Percentiles rank a stretch among this genome's conserved stretches.
Conservation (phyloP, 2,888 invertebrate genomes). For the Parnassius apollo region DNA sequence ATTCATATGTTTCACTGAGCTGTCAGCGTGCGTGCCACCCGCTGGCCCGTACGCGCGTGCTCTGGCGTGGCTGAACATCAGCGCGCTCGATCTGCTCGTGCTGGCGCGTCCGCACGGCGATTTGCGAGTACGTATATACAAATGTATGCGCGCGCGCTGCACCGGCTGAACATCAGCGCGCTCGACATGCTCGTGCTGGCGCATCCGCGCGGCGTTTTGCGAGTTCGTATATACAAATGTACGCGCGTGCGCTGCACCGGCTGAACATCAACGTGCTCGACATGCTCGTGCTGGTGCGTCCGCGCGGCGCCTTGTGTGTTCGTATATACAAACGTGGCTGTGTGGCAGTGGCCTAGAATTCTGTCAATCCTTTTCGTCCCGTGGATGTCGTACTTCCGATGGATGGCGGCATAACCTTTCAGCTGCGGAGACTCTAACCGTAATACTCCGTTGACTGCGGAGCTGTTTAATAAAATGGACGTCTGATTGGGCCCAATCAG, state of each 20-base stretch:
- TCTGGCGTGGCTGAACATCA: constrained; percentile 30
- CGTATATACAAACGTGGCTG: too few relatives aligned
- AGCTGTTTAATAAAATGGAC: too few relatives aligned
- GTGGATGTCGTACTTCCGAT: too few relatives aligned
- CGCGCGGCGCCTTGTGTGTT: too few relatives aligned
- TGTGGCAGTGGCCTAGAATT: too few relatives aligned
- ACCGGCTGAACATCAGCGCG: constrained; percentile 31
- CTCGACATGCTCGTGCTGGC: constrained; percentile 85
- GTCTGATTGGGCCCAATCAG: too few relatives aligned
- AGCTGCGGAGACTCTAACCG: too few relatives aligned
- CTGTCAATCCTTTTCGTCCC: too few relatives aligned
- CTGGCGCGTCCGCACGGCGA: constrained; percentile 84
- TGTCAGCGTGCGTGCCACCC: constrained; percentile 35
- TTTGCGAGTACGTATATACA: constrained; percentile 69
- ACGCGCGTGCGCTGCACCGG: constrained; percentile 28
- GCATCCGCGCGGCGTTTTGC: constrained; percentile 83
- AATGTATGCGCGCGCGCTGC: constrained; percentile 29
- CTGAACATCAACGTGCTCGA: constrained; percentile 55
- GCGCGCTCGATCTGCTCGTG: constrained; percentile 80
- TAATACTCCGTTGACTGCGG: too few relatives aligned
- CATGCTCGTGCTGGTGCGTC: too few relatives aligned
- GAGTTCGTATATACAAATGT: constrained; percentile 29
- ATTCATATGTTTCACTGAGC: neutral
- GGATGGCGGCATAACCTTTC: too few relatives aligned
- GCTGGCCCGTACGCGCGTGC: constrained; percentile 27